Evolutionary conservation across 2,113 vertebrate genomes (phyloP), one percentile per base, ranked within the genome.

Genomic region (Corythaixoides concolor): DNA sequence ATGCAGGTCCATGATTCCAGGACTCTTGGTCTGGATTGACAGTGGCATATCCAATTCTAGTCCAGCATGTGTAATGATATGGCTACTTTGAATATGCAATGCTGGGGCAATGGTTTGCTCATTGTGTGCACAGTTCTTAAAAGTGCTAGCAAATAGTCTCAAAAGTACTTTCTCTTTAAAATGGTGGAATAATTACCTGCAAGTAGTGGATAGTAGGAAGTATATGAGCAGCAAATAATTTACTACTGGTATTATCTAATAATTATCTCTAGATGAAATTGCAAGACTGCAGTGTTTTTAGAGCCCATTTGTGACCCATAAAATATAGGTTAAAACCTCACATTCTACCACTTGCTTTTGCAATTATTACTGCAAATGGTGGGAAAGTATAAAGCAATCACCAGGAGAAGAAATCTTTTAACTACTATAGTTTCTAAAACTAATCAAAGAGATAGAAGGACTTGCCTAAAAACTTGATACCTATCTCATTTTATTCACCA

Each of bases 251-350:
- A 97, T 98, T 97, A 97, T 89, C 89, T 96, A 97, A 97, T 98
- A 97, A 98, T 97, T 97, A 97, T 97, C 93, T 96, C 90, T 98
- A 96, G 97, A 97, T 95, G 97, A 98, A 98, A 98, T 95, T 97
- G 95, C 97, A 97, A 98, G 97, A 97, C 96, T 94, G 91, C 95
- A 95, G 87, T 95, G 88, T 89, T 97, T 98, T 98, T 97, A 98
- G 55, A 97, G 97, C 96, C 78, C 98, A 96, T 98, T 98, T 89
- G 97, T 98, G 98, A 95, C 96, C 95, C 94, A 97, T 98, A 98
- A 98, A 98, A 97, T 96, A 97, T 91, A 76, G 96, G 95, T 96
- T 97, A 96, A 98, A 98, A 95, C 87, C 80, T 97, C 94, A 85
- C 91, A 92, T 95, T 97, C 95, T 88, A 93, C 92, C 79, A 89